These are phyloP conservation scores for Cryptocephalus moraei DNA, from an alignment of 2,888 invertebrate species.

Conservation along the genomic window DNA sequence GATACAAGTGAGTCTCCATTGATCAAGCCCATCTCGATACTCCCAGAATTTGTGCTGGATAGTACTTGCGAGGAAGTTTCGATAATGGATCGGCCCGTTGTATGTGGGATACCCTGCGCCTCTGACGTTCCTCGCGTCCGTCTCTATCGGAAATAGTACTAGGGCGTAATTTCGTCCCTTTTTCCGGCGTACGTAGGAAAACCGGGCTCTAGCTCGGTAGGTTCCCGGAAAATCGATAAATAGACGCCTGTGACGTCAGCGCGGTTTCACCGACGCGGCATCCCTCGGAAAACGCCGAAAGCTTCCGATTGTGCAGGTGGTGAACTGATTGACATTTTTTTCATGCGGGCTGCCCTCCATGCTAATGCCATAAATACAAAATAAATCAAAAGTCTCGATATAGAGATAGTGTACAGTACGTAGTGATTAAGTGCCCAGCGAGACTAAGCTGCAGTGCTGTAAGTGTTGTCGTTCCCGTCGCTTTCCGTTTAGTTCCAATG, in stretches of 20 bases:
- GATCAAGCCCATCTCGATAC: too few relatives aligned
- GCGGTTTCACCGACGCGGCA: conserved; percentile 32
- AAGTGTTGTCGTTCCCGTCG: too few relatives aligned
- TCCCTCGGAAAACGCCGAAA: conserved; percentile 31
- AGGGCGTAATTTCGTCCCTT: conserved; percentile 12
- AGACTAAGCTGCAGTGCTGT: too few relatives aligned
- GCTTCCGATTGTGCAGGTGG: conserved; percentile 35
- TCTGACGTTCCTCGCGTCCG: conserved; percentile 7
- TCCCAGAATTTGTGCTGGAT: too few relatives aligned
- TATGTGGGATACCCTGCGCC: too few relatives aligned
- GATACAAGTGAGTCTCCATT: too few relatives aligned
- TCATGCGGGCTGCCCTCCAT: conserved; percentile 32
- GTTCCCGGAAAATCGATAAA: conserved; percentile 36
- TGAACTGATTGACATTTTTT: conserved; percentile 39
- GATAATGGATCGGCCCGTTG: too few relatives aligned
- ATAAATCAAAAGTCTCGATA: conserved; percentile 1
- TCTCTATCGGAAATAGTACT: conserved; percentile 16
- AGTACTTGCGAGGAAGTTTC: too few relatives aligned
- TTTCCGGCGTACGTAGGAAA: conserved; percentile 14
- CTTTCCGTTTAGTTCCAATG: too few relatives aligned
- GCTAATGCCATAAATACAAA: conserved; percentile 22
- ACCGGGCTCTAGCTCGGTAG: conserved; percentile 27
- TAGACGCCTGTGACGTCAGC: conserved; percentile 39
- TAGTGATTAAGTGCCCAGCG: too few relatives aligned
- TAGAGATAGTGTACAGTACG: too few relatives aligned